Percentiles rank a stretch among this genome's conserved stretches.
phyloP scores from a whole-genome alignment of 1,140 invertebrate genomes.

The Drosophila sproati region DNA sequence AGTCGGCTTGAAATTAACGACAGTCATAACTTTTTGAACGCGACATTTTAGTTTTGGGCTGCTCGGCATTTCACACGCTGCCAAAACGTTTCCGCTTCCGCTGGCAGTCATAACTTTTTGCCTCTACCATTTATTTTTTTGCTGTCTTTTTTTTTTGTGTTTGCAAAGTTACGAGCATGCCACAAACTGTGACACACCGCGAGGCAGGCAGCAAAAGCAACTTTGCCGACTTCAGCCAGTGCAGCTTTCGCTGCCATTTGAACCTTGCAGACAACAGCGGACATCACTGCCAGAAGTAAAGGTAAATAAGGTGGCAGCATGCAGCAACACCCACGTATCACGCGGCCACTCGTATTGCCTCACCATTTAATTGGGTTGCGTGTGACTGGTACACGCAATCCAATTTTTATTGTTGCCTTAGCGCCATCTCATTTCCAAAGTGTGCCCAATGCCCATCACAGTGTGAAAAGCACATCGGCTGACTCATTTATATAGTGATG shows the following conservation, averaged over 20 bases:
- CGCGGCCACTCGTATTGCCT: slow-evolving; percentile 10
- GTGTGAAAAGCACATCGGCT: too few species aligned
- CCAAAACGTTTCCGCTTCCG: slow-evolving; percentile 79
- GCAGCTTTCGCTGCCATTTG: slow-evolving; percentile 58
- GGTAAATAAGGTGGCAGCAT: slow-evolving; percentile 68
- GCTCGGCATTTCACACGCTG: slow-evolving; percentile 72
- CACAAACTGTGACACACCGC: slow-evolving; percentile 54
- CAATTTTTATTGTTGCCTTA: background rate
- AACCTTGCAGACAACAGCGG: slow-evolving; percentile 34
- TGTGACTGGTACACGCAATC: background rate
- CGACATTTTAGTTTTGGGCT: slow-evolving; percentile 68
- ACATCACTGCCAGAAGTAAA: slow-evolving; percentile 37
- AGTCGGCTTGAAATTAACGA: slow-evolving; percentile 49
- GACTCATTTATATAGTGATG: too few species aligned
- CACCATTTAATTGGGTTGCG: slow-evolving; percentile 5
- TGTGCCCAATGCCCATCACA: too few species aligned
- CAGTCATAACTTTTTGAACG: slow-evolving; percentile 68
- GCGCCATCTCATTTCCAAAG: too few species aligned
- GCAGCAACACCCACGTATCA: slow-evolving; percentile 34
- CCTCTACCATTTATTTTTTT: slow-evolving; percentile 11
- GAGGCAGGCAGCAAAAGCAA: slow-evolving; percentile 41
- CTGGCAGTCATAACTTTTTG: slow-evolving; percentile 62
- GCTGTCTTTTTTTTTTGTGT: slow-evolving; percentile 3
- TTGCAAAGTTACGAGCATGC: slow-evolving; percentile 56
- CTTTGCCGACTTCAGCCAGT: slow-evolving; percentile 32